phyloP scores from a whole-genome alignment of 2,113 vertebrate species.

The Sialia sialis region DNA sequence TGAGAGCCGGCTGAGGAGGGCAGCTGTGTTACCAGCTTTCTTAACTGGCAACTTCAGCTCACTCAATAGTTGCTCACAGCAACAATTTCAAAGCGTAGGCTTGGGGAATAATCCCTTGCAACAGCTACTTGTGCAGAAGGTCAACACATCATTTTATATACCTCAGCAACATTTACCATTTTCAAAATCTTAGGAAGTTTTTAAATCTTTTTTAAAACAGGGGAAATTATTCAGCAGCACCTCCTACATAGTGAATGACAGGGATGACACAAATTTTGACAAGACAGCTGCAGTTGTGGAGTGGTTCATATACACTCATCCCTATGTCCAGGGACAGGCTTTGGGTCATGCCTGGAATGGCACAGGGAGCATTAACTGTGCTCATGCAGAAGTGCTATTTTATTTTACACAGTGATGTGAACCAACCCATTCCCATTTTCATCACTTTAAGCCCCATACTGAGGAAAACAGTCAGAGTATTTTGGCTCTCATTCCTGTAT shows the following conservation, averaged over 20 bases:
- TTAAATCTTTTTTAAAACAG: background rate
- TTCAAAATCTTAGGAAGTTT: background rate
- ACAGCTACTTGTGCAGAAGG: background rate
- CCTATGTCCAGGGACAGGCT: background rate
- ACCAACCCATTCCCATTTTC: background rate
- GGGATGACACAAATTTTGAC: background rate
- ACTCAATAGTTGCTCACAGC: background rate
- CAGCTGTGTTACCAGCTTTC: background rate
- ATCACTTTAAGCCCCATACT: background rate
- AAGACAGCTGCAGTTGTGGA: background rate
- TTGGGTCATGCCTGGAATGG: background rate
- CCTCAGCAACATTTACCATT: background rate
- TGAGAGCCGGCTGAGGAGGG: too few relatives aligned
- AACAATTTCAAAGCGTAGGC: background rate
- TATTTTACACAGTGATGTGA: background rate
- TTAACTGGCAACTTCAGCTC: background rate
- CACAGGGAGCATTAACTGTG: background rate
- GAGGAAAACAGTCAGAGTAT: background rate
- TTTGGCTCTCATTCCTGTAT: background rate
- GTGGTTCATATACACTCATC: fast-evolving
- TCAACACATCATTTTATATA: background rate
- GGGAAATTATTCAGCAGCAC: background rate
- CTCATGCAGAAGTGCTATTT: background rate
- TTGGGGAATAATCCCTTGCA: background rate
- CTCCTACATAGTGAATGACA: background rate